Percentiles rank a stretch among this genome's conserved stretches.
Conservation (phyloP, 2,113 vertebrate species). For the Amphiprion percula region DNA sequence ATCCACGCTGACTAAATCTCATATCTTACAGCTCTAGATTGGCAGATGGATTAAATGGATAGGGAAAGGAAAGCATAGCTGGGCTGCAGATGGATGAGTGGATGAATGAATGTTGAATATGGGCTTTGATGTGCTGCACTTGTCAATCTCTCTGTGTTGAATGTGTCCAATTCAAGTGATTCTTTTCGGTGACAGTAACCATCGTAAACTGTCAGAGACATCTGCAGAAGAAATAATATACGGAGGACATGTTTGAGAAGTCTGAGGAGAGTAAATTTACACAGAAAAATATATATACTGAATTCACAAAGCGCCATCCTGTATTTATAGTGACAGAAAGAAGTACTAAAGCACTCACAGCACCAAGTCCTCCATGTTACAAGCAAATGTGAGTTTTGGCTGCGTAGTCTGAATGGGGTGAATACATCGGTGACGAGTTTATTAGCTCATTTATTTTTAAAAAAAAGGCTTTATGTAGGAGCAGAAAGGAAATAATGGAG, state of each 20-base stretch:
- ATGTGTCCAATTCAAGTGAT: neutral
- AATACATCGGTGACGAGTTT: no score
- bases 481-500: neutral
- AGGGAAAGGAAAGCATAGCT: neutral
- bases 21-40: neutral
- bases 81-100: neutral
- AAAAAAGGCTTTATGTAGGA: no score
- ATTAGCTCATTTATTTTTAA: no score
- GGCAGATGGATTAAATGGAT: neutral
- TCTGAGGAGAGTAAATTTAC: neutral
- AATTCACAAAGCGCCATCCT: neutral
- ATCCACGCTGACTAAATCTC: constrained; percentile 1
- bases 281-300: neutral
- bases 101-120: neutral
- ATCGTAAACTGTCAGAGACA: neutral
- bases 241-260: neutral
- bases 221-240: neutral
- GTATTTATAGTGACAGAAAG: constrained; percentile 12
- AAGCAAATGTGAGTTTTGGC: neutral
- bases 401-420: neutral
- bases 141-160: neutral
- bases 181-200: constrained; percentile 12
- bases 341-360: constrained; percentile 1
- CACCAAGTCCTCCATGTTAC: neutral
- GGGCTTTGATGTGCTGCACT: constrained; percentile 2